These are phyloP conservation scores for Parapristionchus giblindavisi DNA, from an alignment of 2,888 invertebrate species.

Conservation along the genomic window DNA sequence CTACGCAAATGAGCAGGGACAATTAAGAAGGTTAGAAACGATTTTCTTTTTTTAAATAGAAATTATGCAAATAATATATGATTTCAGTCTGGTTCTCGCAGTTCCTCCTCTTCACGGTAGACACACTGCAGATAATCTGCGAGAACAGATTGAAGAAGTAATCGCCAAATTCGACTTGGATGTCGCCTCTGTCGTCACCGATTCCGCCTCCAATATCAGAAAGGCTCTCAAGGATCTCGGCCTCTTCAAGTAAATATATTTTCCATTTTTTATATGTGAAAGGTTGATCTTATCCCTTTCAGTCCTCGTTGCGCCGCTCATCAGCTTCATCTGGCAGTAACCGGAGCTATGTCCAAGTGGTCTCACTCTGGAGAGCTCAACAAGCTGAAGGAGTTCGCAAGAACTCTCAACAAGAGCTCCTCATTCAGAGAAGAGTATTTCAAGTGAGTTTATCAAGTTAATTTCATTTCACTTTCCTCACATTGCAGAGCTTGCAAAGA, in stretches of 20 bases:
- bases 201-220: conserved; percentile 7
- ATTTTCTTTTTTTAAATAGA: no score
- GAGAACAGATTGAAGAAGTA: not conserved
- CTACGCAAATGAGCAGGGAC: not conserved
- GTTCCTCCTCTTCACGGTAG: not conserved
- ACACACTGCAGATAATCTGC: not conserved
- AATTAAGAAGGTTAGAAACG: no score
- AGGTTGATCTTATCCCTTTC: no score
- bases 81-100: conserved; percentile 3
- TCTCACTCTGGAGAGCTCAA: not conserved
- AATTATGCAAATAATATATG: no score
- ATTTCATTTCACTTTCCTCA: no score
- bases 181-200: not conserved
- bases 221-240: conserved; percentile 11
- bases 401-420: not conserved
- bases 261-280: not conserved
- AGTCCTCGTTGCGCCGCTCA: conserved; percentile 7
- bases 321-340: conserved; percentile 6
- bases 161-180: conserved; percentile 5
- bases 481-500: not conserved
- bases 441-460: not conserved
- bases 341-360: not conserved
- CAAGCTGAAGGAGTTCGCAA: not conserved
- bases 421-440: not conserved
- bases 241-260: not conserved